Percentiles rank a stretch among this genome's conserved stretches.
Evolutionary conservation across 2,888 invertebrate species (phyloP).

Genomic region (Candidula unifasciata): DNA sequence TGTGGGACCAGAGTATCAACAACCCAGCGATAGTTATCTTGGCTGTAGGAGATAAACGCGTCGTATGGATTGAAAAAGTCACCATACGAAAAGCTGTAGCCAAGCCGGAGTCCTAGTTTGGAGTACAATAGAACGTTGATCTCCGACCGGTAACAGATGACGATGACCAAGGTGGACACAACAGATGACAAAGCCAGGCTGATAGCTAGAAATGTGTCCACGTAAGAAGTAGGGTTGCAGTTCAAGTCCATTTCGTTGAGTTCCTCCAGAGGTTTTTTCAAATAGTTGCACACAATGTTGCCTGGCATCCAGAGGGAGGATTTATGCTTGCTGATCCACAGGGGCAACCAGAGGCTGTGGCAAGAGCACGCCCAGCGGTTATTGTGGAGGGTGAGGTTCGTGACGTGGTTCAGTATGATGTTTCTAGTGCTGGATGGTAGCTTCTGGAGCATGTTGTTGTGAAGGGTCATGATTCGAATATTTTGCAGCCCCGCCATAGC

Average conservation of each 20-base stretch:
- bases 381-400: constrained; percentile 51
- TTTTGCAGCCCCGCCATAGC: constrained; percentile 54
- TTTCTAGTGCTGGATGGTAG: constrained; percentile 50
- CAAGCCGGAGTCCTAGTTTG: constrained; percentile 57
- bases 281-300: constrained; percentile 46
- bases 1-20: constrained; percentile 89
- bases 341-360: constrained; percentile 53
- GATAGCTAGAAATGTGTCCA: constrained; percentile 45
- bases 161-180: constrained; percentile 47
- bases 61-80: constrained; percentile 81
- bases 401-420: constrained; percentile 48
- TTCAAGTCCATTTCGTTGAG: constrained; percentile 38
- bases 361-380: constrained; percentile 55
- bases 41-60: constrained; percentile 92
- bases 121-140: constrained; percentile 54
- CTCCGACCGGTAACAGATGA: constrained; percentile 46
- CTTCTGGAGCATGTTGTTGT: constrained; percentile 52
- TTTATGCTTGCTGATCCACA: constrained; percentile 48
- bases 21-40: constrained; percentile 88
- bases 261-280: constrained; percentile 46
- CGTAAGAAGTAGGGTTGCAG: constrained; percentile 34
- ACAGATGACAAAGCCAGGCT: constrained; percentile 40
- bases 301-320: constrained; percentile 47
- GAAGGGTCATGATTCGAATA: constrained; percentile 48
- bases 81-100: constrained; percentile 50